Conservation (phyloP, 2,888 invertebrate genomes). For the Mesoligia furuncula region DNA sequence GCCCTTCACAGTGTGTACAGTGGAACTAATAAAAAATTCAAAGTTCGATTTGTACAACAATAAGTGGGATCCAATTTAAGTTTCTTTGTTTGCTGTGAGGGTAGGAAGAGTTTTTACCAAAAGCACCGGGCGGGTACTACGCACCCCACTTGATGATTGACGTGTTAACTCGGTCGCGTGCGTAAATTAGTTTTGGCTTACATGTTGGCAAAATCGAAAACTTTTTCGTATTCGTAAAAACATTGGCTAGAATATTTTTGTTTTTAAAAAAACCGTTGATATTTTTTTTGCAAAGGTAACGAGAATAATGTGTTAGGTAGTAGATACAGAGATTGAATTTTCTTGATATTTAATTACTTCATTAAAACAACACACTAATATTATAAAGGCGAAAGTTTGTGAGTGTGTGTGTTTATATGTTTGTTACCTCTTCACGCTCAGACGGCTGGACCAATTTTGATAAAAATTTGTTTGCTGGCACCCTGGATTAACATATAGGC, state of each 20-base stretch:
- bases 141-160: constrained; percentile 72
- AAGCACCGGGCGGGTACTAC: constrained; percentile 61
- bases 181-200: constrained; percentile 63
- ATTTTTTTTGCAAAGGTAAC: neutral
- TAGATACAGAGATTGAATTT: neutral
- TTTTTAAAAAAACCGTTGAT: neutral
- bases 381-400: too few relatives aligned
- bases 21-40: constrained; percentile 76
- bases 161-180: constrained; percentile 72
- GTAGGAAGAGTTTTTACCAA: constrained; percentile 71
- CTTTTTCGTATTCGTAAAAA: constrained; percentile 2
- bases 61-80: constrained; percentile 78
- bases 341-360: neutral
- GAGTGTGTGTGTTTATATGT: too few relatives aligned
- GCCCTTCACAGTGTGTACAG: constrained; percentile 55
- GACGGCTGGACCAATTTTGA: too few relatives aligned
- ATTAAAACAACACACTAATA: too few relatives aligned
- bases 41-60: constrained; percentile 74
- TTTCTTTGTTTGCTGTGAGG: constrained; percentile 75
- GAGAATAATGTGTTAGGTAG: too few relatives aligned
- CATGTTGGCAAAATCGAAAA: constrained; percentile 50
- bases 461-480: too few relatives aligned
- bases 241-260: neutral
- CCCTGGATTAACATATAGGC: too few relatives aligned
- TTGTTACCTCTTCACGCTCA: too few relatives aligned